phyloP scores from a whole-genome alignment of 1,140 invertebrate species.

The Drosophila arawakana region DNA sequence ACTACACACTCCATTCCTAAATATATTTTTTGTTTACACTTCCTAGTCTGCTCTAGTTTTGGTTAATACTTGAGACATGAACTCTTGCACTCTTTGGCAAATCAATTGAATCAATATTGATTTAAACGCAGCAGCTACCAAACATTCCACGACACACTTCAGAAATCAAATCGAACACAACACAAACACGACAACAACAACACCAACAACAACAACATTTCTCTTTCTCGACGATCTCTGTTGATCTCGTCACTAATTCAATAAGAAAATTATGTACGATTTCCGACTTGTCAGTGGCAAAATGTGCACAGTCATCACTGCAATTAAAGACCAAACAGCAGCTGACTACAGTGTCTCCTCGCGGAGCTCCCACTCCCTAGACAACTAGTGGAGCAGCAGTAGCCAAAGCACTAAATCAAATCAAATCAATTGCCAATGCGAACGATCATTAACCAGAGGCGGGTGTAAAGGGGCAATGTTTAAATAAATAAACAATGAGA shows the following conservation, averaged over 20 bases:
- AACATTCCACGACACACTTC: conserved; percentile 76
- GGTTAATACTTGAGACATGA: conserved; percentile 14
- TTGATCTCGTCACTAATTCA: conserved; percentile 55
- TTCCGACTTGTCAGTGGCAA: conserved; percentile 55
- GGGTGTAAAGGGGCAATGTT: conserved; percentile 29
- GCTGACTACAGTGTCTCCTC: conserved; percentile 28
- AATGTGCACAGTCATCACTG: conserved; percentile 62
- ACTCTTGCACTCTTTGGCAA: conserved; percentile 60
- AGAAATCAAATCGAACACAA: conserved; percentile 78
- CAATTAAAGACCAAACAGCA: conserved; percentile 80
- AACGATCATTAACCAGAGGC: conserved; percentile 59
- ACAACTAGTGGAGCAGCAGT: conserved; percentile 41
- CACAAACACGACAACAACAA: conserved; percentile 56
- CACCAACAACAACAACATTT: conserved; percentile 26
- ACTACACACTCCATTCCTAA: background rate
- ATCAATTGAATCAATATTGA: conserved; percentile 78
- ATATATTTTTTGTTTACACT: background rate
- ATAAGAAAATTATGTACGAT: conserved; percentile 79
- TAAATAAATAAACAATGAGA: conserved; percentile 78
- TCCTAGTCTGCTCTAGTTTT: conserved; percentile 31
- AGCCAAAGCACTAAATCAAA: conserved; percentile 76
- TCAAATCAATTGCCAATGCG: conserved; percentile 82
- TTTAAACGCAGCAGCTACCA: conserved; percentile 65
- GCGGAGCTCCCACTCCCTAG: conserved; percentile 11
- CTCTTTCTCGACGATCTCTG: conserved; percentile 26